These are phyloP conservation scores for Vombatus ursinus DNA, from an alignment of 2,113 vertebrate genomes.

Conservation along the genomic window DNA sequence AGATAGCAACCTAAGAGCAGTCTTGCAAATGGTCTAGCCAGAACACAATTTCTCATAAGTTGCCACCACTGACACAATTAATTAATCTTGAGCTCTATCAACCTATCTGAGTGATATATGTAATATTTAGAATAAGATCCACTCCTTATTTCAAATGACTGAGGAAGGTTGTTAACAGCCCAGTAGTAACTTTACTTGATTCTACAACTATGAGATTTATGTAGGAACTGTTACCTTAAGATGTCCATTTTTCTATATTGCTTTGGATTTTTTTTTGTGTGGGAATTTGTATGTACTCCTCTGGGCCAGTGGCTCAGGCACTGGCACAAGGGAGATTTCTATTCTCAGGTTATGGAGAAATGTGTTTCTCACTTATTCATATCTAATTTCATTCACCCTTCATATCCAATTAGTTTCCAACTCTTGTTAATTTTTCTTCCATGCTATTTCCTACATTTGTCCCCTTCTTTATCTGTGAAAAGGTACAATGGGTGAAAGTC, in stretches of 20 bases:
- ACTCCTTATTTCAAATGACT: neutral
- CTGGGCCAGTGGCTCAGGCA: neutral
- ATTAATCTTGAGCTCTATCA: neutral
- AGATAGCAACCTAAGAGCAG: neutral
- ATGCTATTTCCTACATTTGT: neutral
- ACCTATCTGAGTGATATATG: neutral
- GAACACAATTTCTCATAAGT: neutral
- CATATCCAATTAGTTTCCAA: neutral
- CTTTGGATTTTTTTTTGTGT: neutral
- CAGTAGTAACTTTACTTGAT: neutral
- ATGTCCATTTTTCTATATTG: neutral
- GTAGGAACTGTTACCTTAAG: neutral
- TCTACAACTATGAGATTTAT: neutral
- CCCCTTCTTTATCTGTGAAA: neutral
- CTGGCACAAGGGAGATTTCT: neutral
- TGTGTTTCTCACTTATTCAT: neutral
- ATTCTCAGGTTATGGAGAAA: neutral
- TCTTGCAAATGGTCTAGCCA: neutral
- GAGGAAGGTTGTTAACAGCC: neutral
- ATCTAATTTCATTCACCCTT: neutral
- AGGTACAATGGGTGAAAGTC: neutral
- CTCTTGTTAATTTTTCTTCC: neutral
- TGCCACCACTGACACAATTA: neutral
- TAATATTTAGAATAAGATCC: neutral
- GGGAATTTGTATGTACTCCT: neutral